Evolutionary conservation across 2,113 vertebrate genomes (phyloP).

Genomic region (Cyrtonyx montezumae): DNA sequence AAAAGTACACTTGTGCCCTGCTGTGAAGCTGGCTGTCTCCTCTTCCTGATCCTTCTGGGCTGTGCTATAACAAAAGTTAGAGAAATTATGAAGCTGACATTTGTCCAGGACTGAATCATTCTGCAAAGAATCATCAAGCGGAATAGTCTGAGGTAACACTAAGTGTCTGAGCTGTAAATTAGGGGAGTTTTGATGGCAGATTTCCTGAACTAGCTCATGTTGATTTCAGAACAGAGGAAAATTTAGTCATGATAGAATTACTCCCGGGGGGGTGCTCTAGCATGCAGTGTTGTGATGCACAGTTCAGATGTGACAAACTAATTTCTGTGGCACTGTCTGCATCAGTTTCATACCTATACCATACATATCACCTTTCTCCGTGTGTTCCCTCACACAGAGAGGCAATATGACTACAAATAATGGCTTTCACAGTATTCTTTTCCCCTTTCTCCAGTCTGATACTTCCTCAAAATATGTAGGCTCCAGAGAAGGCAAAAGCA

Average conservation of each 20-base stretch:
- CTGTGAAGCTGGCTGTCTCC: neutral
- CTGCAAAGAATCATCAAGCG: neutral
- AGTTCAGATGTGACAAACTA: neutral
- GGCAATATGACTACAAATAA: neutral
- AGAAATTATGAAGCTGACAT: neutral
- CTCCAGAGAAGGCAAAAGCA: neutral
- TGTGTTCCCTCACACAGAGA: neutral
- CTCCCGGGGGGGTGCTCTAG: neutral
- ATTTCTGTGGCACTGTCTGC: neutral
- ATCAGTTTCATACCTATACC: neutral
- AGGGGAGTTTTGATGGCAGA: neutral
- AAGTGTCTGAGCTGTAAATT: neutral
- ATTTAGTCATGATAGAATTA: neutral
- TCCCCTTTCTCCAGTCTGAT: neutral
- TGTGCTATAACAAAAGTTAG: neutral
- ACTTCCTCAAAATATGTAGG: neutral
- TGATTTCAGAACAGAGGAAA: rapidly evolving
- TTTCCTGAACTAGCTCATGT: neutral
- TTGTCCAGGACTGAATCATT: neutral
- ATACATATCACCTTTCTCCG: neutral
- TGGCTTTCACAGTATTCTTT: neutral
- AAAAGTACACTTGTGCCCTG: neutral
- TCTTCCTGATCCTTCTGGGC: neutral
- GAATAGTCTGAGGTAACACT: neutral
- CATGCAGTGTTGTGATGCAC: neutral